Percentiles rank a stretch among this genome's conserved stretches.
Evolutionary conservation across 2,888 invertebrate species (phyloP).

Genomic region (Nomada goodeniana): DNA sequence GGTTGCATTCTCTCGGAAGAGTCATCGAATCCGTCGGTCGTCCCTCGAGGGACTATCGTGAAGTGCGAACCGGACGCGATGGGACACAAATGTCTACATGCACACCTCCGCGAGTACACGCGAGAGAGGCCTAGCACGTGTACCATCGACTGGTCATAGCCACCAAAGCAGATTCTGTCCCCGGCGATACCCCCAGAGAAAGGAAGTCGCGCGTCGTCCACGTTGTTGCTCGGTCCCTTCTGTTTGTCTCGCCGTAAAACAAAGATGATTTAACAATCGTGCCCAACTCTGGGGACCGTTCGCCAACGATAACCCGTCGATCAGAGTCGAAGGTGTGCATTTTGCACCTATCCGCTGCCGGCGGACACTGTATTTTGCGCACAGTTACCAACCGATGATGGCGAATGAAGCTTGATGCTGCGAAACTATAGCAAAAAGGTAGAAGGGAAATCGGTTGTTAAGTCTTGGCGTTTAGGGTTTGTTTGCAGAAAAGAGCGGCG

Average conservation of each 20-base stretch:
- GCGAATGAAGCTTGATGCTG: not conserved
- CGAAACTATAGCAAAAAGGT: constrained; percentile 16
- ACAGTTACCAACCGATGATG: not conserved
- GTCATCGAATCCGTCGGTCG: not conserved
- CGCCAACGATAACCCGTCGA: not conserved
- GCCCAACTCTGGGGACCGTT: not conserved
- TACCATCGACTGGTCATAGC: constrained; percentile 72
- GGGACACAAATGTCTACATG: constrained; percentile 58
- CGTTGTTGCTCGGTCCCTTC: not conserved
- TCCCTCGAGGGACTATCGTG: not conserved
- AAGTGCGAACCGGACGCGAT: constrained; percentile 28
- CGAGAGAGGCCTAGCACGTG: constrained; percentile 64
- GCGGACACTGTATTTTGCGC: not conserved
- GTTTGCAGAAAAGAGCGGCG: constrained; percentile 1
- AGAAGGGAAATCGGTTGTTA: constrained; percentile 56
- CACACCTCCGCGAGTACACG: constrained; percentile 32
- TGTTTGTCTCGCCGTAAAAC: constrained; percentile 21
- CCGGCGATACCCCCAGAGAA: constrained; percentile 63
- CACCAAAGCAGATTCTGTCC: constrained; percentile 77
- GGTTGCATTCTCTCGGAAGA: not conserved
- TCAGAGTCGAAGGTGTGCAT: not conserved
- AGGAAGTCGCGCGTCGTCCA: constrained; percentile 34
- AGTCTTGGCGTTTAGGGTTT: not conserved
- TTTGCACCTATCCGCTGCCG: not conserved
- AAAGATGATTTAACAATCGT: constrained; percentile 7